Percentiles rank a stretch among this genome's conserved stretches.
These are phyloP conservation scores for Centropus unirufus DNA, from an alignment of 2,113 vertebrate genomes.

Conservation along the genomic window DNA sequence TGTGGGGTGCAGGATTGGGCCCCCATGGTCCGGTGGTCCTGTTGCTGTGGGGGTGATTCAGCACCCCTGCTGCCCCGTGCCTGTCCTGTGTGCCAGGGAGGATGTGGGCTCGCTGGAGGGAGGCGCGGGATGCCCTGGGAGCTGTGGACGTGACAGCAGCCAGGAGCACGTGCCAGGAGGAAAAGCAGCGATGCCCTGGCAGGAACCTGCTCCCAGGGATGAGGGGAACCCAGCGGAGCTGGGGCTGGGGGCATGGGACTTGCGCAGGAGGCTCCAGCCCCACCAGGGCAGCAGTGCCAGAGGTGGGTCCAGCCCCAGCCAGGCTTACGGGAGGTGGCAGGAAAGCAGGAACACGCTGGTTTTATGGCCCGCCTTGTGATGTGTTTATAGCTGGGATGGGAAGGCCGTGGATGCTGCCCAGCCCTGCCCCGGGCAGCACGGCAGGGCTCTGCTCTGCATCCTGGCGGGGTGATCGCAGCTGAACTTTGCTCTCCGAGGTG, in stretches of 20 bases:
- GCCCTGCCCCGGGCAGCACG: background rate
- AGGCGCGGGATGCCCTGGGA: background rate
- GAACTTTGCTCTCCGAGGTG: conserved; percentile 45
- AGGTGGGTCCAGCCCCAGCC: background rate
- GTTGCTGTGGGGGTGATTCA: rapidly evolving
- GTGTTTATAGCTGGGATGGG: conserved; percentile 12
- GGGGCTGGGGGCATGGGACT: background rate
- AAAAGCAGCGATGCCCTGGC: background rate
- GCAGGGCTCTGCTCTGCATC: background rate
- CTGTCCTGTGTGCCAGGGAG: rapidly evolving
- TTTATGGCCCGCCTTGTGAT: background rate
- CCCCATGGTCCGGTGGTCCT: rapidly evolving
- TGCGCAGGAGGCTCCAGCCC: rapidly evolving
- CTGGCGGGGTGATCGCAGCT: background rate
- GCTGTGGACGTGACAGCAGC: background rate
- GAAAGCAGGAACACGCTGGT: background rate
- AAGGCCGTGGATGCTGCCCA: background rate
- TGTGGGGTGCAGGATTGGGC: background rate
- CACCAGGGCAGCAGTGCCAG: background rate
- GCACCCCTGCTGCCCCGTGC: background rate
- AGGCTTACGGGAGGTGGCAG: background rate
- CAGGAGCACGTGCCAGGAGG: rapidly evolving
- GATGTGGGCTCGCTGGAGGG: background rate
- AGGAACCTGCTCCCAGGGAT: rapidly evolving
- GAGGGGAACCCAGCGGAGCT: background rate